Evolutionary conservation across 2,797 vertebrate genomes (phyloP).

Genomic region (Artibeus jamaicensis): DNA sequence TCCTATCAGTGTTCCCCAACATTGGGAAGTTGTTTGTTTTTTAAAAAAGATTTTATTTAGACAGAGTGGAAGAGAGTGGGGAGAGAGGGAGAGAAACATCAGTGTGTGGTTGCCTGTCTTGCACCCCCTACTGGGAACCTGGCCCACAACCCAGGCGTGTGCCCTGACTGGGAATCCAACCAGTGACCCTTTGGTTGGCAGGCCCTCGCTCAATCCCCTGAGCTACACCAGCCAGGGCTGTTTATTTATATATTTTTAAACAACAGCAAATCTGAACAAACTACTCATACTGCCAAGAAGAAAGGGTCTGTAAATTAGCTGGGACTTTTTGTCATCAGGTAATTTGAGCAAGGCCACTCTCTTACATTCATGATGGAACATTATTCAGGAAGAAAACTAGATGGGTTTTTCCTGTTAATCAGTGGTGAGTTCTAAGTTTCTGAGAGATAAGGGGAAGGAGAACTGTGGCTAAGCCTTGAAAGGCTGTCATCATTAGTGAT

Average conservation of each 20-base stretch:
- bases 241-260: not conserved
- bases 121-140: no score
- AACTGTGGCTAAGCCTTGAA: not conserved
- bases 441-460: not conserved
- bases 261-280: not conserved
- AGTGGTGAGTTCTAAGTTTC: not conserved
- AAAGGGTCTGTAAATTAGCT: not conserved
- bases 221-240: no score
- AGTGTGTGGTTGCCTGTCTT: no score
- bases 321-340: not conserved
- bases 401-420: not conserved
- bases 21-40: not conserved
- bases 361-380: not conserved
- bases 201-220: no score
- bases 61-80: no score
- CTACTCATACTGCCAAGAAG: not conserved
- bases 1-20: not conserved
- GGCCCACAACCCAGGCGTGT: no score
- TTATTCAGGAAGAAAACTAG: not conserved
- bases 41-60: no score
- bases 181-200: no score
- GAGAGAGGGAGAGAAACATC: no score
- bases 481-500: not conserved
- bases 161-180: no score
- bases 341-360: not conserved